phyloP scores from a whole-genome alignment of 2,797 vertebrate genomes.

The Sebastolobus alascanus region DNA sequence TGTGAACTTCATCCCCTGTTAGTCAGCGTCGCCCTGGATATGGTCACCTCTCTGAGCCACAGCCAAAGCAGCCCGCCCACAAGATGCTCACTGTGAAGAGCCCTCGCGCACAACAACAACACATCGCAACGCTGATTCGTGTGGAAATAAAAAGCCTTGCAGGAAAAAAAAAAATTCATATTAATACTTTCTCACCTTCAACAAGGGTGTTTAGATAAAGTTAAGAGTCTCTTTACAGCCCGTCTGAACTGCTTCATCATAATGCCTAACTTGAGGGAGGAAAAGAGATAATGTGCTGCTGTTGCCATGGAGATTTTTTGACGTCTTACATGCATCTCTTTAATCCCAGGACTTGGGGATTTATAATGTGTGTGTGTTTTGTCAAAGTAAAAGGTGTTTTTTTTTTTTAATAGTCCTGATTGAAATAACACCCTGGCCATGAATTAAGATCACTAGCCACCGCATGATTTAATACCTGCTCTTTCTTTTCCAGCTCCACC shows the following conservation, averaged over 20 bases:
- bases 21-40: slow-evolving; percentile 51
- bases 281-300: slow-evolving; percentile 38
- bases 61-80: slow-evolving; percentile 57
- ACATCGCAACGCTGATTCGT: slow-evolving; percentile 11
- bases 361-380: slow-evolving; percentile 29
- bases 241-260: slow-evolving; percentile 26
- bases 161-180: slow-evolving; percentile 28
- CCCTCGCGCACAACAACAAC: slow-evolving; percentile 50
- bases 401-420: background rate
- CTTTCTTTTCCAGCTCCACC: slow-evolving; percentile 88
- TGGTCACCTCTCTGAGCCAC: slow-evolving; percentile 52
- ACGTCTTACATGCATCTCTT: slow-evolving; percentile 40
- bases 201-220: slow-evolving; percentile 41
- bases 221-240: slow-evolving; percentile 10
- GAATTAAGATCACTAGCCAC: background rate
- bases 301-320: slow-evolving; percentile 71
- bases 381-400: background rate
- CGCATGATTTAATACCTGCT: slow-evolving; percentile 82
- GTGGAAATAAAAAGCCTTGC: slow-evolving; percentile 22
- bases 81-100: slow-evolving; percentile 53
- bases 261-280: slow-evolving; percentile 32
- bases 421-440: background rate
- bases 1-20: slow-evolving; percentile 45
- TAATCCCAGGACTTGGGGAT: slow-evolving; percentile 32
- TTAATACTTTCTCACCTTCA: slow-evolving; percentile 50